Percentiles rank a stretch among this genome's conserved stretches.
Conservation (phyloP, 2,113 vertebrate species). For the Ophthalmolycus amberensis region DNA sequence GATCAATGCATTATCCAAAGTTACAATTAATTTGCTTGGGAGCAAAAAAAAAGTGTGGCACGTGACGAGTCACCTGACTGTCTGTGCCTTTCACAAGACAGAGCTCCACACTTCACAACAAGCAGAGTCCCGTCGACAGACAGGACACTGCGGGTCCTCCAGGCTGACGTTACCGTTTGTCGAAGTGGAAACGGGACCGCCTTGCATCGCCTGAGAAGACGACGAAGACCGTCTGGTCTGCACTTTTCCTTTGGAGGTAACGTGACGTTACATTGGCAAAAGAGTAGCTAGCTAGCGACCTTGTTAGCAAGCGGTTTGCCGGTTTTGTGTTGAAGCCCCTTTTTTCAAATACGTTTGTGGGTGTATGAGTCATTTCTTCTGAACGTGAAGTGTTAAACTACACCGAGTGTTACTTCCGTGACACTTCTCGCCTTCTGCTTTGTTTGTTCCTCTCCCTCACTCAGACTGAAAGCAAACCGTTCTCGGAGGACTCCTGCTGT, state of each 20-base stretch:
- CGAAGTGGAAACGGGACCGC: not conserved
- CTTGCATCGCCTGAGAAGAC: not conserved
- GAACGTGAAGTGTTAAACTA: not conserved
- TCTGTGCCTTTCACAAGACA: not conserved
- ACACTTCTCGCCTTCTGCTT: not conserved
- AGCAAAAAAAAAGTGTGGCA: constrained; percentile 14
- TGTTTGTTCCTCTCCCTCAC: not conserved
- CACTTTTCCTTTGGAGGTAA: constrained; percentile 4
- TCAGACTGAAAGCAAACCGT: not conserved
- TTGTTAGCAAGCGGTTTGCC: not conserved
- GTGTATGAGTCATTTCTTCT: not conserved
- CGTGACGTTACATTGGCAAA: not conserved
- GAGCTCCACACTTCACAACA: not conserved
- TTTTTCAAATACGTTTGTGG: not conserved
- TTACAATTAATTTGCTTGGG: not conserved
- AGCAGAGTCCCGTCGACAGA: too few relatives aligned
- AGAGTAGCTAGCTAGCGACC: constrained; percentile 1
- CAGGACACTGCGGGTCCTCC: not conserved
- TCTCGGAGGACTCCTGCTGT: constrained; percentile 23
- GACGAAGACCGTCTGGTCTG: not conserved
- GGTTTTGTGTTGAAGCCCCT: not conserved
- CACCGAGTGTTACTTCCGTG: constrained; percentile 5
- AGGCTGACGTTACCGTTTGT: not conserved
- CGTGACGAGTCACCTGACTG: constrained; percentile 78
- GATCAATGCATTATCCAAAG: not conserved